Evolutionary conservation across 1,140 invertebrate genomes (phyloP).

Genomic region (Psilanteris sp.): DNA sequence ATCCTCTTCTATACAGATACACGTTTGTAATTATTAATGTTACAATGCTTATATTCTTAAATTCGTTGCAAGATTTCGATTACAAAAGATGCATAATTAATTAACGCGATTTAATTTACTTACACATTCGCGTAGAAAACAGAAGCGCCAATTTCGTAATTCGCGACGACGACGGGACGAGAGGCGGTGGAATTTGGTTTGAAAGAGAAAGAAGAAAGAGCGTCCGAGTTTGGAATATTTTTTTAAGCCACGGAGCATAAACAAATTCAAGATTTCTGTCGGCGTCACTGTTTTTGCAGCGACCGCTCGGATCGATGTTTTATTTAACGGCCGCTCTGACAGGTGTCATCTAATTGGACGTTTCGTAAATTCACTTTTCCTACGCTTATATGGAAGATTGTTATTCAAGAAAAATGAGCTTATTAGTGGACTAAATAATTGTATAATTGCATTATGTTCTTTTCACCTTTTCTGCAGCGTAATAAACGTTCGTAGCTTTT

Average conservation of each 20-base stretch:
- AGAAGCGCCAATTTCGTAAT: too few relatives aligned
- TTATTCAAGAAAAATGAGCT: slow-evolving; percentile 8
- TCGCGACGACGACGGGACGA: too few relatives aligned
- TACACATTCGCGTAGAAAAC: too few relatives aligned
- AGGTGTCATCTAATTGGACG: slow-evolving; percentile 8
- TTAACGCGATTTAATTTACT: too few relatives aligned
- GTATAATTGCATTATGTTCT: slow-evolving; percentile 48
- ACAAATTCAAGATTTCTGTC: not conserved
- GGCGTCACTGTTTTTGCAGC: slow-evolving; percentile 13
- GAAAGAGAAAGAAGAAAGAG: too few relatives aligned
- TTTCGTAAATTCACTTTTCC: slow-evolving; percentile 1
- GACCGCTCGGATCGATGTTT: not conserved
- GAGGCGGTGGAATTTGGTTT: too few relatives aligned
- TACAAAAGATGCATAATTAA: too few relatives aligned
- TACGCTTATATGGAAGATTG: not conserved
- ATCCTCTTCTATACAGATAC: too few relatives aligned
- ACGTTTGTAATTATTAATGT: too few relatives aligned
- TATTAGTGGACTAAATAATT: slow-evolving; percentile 33
- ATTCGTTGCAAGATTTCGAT: too few relatives aligned
- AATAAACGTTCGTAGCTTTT: slow-evolving; percentile 48
- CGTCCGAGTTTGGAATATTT: too few relatives aligned
- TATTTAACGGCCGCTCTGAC: not conserved
- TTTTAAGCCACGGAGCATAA: not conserved
- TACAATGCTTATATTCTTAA: too few relatives aligned
- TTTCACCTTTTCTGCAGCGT: slow-evolving; percentile 32